phyloP scores from a whole-genome alignment of 2,113 vertebrate genomes.

The Odobenus rosmarus region DNA sequence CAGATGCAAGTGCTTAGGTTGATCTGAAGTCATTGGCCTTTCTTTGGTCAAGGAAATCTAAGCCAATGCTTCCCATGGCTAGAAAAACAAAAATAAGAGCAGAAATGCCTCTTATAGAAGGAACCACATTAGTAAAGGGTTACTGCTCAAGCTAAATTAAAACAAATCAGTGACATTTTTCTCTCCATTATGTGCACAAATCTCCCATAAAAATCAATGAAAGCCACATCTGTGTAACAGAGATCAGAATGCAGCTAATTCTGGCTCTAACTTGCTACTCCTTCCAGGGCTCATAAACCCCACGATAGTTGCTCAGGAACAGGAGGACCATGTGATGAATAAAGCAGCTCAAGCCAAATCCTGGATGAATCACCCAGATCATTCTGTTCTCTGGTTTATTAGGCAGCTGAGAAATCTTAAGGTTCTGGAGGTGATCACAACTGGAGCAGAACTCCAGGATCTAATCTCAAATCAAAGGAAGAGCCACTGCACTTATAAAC shows the following conservation, averaged over 20 bases:
- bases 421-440: slow-evolving; percentile 51
- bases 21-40: not conserved
- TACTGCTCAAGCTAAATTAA: slow-evolving; percentile 75
- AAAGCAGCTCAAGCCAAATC: not conserved
- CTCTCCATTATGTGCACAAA: slow-evolving; percentile 64
- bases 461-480: not conserved
- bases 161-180: slow-evolving; percentile 76
- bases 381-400: slow-evolving; percentile 58
- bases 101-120: slow-evolving; percentile 45
- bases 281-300: slow-evolving; percentile 57
- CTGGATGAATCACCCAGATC: slow-evolving; percentile 23
- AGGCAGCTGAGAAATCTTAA: slow-evolving; percentile 64
- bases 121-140: slow-evolving; percentile 67
- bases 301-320: slow-evolving; percentile 10
- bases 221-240: slow-evolving; percentile 55
- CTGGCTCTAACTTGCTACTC: not conserved
- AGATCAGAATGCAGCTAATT: slow-evolving; percentile 47
- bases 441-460: slow-evolving; percentile 33
- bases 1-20: not conserved
- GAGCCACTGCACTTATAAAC: not conserved
- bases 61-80: not conserved
- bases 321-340: slow-evolving; percentile 19
- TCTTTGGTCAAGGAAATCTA: not conserved
- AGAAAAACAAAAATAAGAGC: not conserved
- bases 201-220: slow-evolving; percentile 75